These are phyloP conservation scores for Euplagia quadripunctaria DNA, from an alignment of 2,888 invertebrate genomes.

Conservation along the genomic window DNA sequence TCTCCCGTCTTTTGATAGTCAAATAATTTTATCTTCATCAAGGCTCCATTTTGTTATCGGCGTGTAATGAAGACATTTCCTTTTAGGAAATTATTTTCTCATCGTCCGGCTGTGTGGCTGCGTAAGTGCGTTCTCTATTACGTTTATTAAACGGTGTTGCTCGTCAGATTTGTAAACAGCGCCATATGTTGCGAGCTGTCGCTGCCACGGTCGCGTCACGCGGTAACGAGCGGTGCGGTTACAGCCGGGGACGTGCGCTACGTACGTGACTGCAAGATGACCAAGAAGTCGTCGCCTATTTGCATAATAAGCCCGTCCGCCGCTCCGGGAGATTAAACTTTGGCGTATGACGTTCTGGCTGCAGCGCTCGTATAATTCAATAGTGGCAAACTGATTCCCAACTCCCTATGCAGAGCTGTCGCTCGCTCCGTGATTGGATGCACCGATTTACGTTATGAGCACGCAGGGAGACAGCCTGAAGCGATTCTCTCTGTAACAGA, in stretches of 20 bases:
- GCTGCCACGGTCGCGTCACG: slow-evolving; percentile 21
- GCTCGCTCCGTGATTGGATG: slow-evolving; percentile 72
- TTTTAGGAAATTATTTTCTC: slow-evolving; percentile 52
- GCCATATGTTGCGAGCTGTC: slow-evolving; percentile 34
- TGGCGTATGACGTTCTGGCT: slow-evolving; percentile 82
- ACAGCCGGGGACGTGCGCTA: slow-evolving; percentile 38
- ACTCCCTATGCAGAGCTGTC: slow-evolving; percentile 67
- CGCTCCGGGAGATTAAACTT: slow-evolving; percentile 85
- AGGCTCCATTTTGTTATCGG: slow-evolving; percentile 69
- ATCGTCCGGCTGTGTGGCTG: slow-evolving; percentile 24
- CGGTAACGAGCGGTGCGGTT: slow-evolving; percentile 25
- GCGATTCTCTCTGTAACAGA: slow-evolving; percentile 67
- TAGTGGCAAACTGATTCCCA: slow-evolving; percentile 84
- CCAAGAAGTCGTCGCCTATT: slow-evolving; percentile 78
- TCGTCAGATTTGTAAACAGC: slow-evolving; percentile 40
- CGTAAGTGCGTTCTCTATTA: slow-evolving; percentile 36
- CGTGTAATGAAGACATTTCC: slow-evolving; percentile 69
- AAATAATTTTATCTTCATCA: slow-evolving; percentile 80
- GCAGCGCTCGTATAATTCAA: slow-evolving; percentile 84
- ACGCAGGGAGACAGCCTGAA: slow-evolving; percentile 59
- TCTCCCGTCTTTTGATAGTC: slow-evolving; percentile 78
- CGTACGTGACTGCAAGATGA: slow-evolving; percentile 79
- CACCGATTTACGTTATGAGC: slow-evolving; percentile 69
- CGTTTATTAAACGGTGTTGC: slow-evolving; percentile 32
- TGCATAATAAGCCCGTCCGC: slow-evolving; percentile 84